Conservation (phyloP, 2,797 vertebrate species). For the Pyrocephalus nanus region DNA sequence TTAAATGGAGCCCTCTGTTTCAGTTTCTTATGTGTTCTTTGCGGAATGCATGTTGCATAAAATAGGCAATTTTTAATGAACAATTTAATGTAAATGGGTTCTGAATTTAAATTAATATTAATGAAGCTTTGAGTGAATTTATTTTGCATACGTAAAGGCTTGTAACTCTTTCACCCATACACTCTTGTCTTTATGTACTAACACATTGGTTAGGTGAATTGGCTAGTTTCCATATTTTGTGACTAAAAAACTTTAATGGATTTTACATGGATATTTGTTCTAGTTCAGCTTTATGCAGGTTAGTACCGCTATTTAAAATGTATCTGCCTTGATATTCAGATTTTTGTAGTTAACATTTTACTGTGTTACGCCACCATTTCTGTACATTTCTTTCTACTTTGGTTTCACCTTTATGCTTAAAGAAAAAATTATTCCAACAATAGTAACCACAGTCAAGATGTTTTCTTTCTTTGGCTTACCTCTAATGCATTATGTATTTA, state of each 20-base stretch:
- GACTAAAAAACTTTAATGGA: slow-evolving; percentile 67
- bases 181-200: slow-evolving; percentile 77
- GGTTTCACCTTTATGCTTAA: slow-evolving; percentile 9
- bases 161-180: slow-evolving; percentile 79
- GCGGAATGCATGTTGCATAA: slow-evolving; percentile 82
- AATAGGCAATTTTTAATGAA: slow-evolving; percentile 85
- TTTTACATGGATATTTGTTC: slow-evolving; percentile 56
- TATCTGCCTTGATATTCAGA: neutral
- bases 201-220: slow-evolving; percentile 71
- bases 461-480: slow-evolving; percentile 76
- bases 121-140: slow-evolving; percentile 85
- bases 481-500: slow-evolving; percentile 81
- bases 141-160: slow-evolving; percentile 86
- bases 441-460: slow-evolving; percentile 71
- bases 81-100: slow-evolving; percentile 85
- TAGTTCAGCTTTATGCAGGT: slow-evolving; percentile 10
- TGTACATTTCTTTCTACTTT: slow-evolving; percentile 25
- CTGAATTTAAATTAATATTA: slow-evolving; percentile 89
- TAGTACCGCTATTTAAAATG: neutral
- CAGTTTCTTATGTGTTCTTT: slow-evolving; percentile 78
- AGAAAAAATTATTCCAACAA: slow-evolving; percentile 57
- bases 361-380: neutral
- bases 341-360: slow-evolving; percentile 16
- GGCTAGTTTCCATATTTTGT: slow-evolving; percentile 66
- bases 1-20: slow-evolving; percentile 73